Evolutionary conservation across 2,888 invertebrate genomes (phyloP), one percentile per base, ranked within the genome.

Genomic region (Corythucha ciliata): DNA sequence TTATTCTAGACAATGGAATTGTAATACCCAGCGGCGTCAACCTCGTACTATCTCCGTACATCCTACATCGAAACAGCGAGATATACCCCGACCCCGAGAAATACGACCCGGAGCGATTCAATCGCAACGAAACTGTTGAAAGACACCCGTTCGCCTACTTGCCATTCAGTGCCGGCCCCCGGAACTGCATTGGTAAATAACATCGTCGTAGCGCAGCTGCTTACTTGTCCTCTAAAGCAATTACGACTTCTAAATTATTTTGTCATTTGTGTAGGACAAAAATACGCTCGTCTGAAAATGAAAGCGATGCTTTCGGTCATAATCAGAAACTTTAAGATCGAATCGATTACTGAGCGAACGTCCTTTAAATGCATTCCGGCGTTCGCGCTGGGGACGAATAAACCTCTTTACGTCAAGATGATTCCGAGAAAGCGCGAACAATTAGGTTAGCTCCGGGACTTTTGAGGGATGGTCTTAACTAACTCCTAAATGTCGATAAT

Each of bases 151-250:
- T 16, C 8, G 3, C 33, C 8, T 33, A 33, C 8, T 5, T 33
- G 3, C 33, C 33, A 33, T 33, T 33, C 33, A 33, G 33, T 7
- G 33, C 4, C 6, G 80, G 80, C 0, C 75, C 77, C 0, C 72
- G 79, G 36, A 80, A 79, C 60, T 79, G 78, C 58, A 74, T 78
- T 54, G 74, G 74, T 73, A 33, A 3, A 33, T n/a, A n/a, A n/a
- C n/a, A n/a, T n/a, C n/a, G n/a, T n/a, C n/a, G n/a, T n/a, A n/a
- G n/a, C n/a, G 4, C 8, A 5, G 18, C 18, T 33, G 5, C 33
- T 33, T 10, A 29, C 8, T 29, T 29, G 12, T 10, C n/a, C 8
- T 29, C 8, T 10, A 29, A 29, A 10, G 12, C n/a, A 29, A 10
- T 29, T 29, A 10, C 18, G 14, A 14, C 33, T 33, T 7, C 33